Conservation (phyloP, 2,888 invertebrate species). For the Eupithecia pulchellata region DNA sequence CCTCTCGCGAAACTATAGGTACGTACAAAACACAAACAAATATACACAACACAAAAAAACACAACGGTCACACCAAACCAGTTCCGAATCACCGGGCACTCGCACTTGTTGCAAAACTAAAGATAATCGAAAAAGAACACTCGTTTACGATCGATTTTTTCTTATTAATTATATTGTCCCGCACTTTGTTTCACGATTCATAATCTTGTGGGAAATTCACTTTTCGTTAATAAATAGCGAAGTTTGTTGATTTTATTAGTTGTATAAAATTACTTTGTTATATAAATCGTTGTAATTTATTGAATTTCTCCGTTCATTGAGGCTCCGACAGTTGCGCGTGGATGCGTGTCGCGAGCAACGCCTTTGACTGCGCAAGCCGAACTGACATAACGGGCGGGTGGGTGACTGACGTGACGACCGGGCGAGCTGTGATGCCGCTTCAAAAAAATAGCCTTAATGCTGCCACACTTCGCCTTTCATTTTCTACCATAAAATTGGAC, state of each 20-base stretch:
- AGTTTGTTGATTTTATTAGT: conserved; percentile 59
- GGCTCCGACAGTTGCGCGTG: conserved; percentile 59
- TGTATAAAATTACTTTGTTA: conserved; percentile 38
- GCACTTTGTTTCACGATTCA: conserved; percentile 46
- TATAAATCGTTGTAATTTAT: conserved; percentile 36
- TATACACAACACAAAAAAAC: conserved; percentile 74
- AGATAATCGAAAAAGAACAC: conserved; percentile 67
- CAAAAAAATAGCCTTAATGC: conserved; percentile 46
- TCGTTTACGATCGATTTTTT: conserved; percentile 73
- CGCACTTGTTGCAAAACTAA: conserved; percentile 78
- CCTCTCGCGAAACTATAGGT: conserved; percentile 60
- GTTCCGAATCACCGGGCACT: conserved; percentile 65
- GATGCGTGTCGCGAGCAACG: conserved; percentile 57
- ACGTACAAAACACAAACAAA: conserved; percentile 63
- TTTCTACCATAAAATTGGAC: conserved; percentile 30
- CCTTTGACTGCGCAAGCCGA: conserved; percentile 74
- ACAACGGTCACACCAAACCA: conserved; percentile 76
- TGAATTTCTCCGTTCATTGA: conserved; percentile 66
- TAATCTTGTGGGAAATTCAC: conserved; percentile 55
- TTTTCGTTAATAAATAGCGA: conserved; percentile 61
- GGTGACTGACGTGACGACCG: conserved; percentile 50
- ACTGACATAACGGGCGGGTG: conserved; percentile 53
- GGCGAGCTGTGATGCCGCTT: conserved; percentile 50
- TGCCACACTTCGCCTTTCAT: conserved; percentile 42
- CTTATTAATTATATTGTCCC: conserved; percentile 56